Percentiles rank a stretch among this genome's conserved stretches.
These are phyloP conservation scores for Cosmia pyralina DNA, from an alignment of 2,888 invertebrate species.

Conservation along the genomic window DNA sequence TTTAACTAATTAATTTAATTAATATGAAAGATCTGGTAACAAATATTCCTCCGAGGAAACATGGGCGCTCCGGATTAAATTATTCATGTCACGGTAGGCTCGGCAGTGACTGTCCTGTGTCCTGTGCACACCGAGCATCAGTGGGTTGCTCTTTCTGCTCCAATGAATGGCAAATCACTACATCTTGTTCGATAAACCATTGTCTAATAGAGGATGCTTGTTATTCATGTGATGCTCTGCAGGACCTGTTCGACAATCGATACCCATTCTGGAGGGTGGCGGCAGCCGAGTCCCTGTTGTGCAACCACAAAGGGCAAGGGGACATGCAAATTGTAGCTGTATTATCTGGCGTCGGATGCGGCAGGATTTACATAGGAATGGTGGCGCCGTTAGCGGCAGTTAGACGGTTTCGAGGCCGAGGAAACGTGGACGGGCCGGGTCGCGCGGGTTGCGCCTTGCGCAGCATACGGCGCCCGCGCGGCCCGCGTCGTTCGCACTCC, in stretches of 20 bases:
- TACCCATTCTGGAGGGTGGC: constrained; percentile 71
- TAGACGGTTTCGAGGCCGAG: constrained; percentile 78
- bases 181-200: constrained; percentile 75
- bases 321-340: constrained; percentile 85
- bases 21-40: constrained; percentile 76
- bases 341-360: constrained; percentile 84
- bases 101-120: constrained; percentile 65
- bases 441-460: constrained; percentile 22
- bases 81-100: constrained; percentile 79
- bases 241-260: constrained; percentile 72
- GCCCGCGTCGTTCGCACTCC: constrained; percentile 59
- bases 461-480: constrained; percentile 21
- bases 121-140: constrained; percentile 57
- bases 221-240: constrained; percentile 74
- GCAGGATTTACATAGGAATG: constrained; percentile 88
- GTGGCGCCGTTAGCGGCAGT: constrained; percentile 80
- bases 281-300: constrained; percentile 70
- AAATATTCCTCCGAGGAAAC: constrained; percentile 72
- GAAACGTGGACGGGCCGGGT: constrained; percentile 57
- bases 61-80: constrained; percentile 71
- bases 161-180: constrained; percentile 78
- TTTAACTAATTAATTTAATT: constrained; percentile 77
- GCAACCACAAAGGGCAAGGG: constrained; percentile 81
- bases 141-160: constrained; percentile 61
- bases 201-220: constrained; percentile 76